Base-by-base conservation (phyloP, 1,140 invertebrate genomes). In the Chironomus tepperi region DNA sequence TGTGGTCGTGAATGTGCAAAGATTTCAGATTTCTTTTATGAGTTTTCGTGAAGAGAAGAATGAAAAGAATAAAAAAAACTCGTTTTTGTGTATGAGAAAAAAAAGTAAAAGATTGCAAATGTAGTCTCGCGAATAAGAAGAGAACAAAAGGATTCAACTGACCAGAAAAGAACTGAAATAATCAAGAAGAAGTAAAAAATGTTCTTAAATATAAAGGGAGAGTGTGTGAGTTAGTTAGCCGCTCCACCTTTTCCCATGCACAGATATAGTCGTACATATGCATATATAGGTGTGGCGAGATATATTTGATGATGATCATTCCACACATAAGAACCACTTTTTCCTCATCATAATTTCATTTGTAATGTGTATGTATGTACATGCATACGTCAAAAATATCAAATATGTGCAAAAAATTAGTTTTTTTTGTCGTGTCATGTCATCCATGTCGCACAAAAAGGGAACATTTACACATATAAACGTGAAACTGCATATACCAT, bases 301-400 rank as follows among this genome's bases (percentile, higher is more conserved):
- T 70, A 16, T 70, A 70, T 57, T 70, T 70, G 65, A 70, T 70
- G 65, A 70, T 70, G 65, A 34, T 34, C 24, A 34, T 34, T 34
- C 5, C 24, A 34, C 24, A 34, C 24, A 34, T 34, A 34, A 34
- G 24, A 34, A 34, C 24, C n/a, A 34, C 24, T 34, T 34, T n/a
- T n/a, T n/a, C n/a, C n/a, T 34, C 24, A 5, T 34, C 24, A 34
- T 34, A 34, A 34, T 34, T 34, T 34, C 24, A 34, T 34, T 34
- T 34, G 24, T 34, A 34, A 34, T 1, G 1, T 34, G 24, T 34
- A 34, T 34, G 24, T 34, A 34, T 34, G 24, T 34, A 34, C 5
- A 5, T 57, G 47, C 47, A 57, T 15, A 57, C 1, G 0, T 57
- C 12, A 57, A 57, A 15, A 12, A 12, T 47, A 9, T 12, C 15